Conservation (phyloP, 2,888 invertebrate species). For the Hydriomena furcata region DNA sequence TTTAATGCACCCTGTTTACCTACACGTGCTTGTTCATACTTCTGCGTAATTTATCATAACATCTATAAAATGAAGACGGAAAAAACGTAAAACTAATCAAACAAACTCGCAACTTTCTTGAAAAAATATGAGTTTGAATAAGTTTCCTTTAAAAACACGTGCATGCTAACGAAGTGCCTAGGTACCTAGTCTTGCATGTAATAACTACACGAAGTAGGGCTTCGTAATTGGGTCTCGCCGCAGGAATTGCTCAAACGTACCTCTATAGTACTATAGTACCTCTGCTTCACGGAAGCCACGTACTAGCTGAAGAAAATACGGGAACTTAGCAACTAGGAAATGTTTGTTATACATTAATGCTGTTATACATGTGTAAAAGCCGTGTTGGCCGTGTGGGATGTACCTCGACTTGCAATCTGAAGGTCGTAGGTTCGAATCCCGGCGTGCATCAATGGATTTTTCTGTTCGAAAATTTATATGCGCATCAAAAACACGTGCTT, state of each 20-base stretch:
- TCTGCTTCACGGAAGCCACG: conserved; percentile 12
- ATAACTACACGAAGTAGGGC: conserved; percentile 13
- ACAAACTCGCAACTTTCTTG: background rate
- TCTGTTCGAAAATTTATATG: too few relatives aligned
- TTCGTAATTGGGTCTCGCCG: conserved; percentile 13
- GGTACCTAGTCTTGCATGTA: background rate
- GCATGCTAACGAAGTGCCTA: conserved; percentile 6
- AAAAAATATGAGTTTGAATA: background rate
- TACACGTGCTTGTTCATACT: too few relatives aligned
- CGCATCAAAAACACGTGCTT: too few relatives aligned
- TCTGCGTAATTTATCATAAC: background rate
- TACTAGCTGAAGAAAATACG: conserved; percentile 10
- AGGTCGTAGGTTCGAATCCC: too few relatives aligned
- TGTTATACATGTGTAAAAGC: too few relatives aligned
- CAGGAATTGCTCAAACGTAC: conserved; percentile 3
- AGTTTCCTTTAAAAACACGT: conserved; percentile 5
- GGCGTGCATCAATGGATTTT: too few relatives aligned
- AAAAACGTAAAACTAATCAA: conserved; percentile 5
- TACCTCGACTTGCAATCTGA: too few relatives aligned
- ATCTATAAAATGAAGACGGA: background rate
- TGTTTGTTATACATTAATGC: too few relatives aligned
- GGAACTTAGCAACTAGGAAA: background rate
- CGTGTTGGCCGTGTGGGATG: too few relatives aligned
- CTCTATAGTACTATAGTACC: too few relatives aligned
- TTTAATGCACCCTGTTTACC: too few relatives aligned